Conservation (phyloP, 2,797 vertebrate genomes). For the Falco concolor region DNA sequence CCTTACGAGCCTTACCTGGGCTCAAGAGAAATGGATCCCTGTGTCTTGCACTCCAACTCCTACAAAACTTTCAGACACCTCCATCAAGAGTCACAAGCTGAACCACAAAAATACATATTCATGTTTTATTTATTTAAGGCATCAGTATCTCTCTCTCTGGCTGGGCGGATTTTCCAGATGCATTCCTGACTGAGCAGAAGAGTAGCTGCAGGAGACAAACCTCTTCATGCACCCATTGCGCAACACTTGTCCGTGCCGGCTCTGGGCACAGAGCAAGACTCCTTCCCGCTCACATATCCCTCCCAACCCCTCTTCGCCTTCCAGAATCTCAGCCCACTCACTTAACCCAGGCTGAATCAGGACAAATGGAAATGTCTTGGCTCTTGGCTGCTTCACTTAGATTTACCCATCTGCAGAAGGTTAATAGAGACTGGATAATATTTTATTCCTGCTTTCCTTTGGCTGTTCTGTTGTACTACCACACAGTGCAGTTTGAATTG, state of each 20-base stretch:
- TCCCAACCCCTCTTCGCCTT: not conserved
- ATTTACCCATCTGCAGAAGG: not conserved
- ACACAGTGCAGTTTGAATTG: not conserved
- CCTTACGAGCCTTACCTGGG: not conserved
- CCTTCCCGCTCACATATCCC: rapidly evolving
- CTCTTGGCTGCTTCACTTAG: not conserved
- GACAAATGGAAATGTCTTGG: not conserved
- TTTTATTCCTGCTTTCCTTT: not conserved
- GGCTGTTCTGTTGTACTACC: not conserved
- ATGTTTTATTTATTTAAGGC: not conserved
- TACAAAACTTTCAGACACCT: not conserved
- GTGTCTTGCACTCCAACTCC: not conserved
- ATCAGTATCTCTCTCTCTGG: not conserved
- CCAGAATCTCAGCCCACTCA: not conserved
- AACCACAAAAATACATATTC: not conserved
- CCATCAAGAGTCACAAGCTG: not conserved
- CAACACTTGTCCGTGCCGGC: not conserved
- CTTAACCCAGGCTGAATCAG: not conserved
- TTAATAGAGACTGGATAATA: not conserved
- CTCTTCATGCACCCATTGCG: not conserved
- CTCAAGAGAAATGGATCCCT: not conserved
- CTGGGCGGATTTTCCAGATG: not conserved
- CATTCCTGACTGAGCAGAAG: not conserved
- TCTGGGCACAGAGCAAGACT: not conserved
- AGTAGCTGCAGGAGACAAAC: not conserved